A percentile compares a stretch with the other conserved stretches of the same genome.
phyloP scores from a whole-genome alignment of 2,888 invertebrate genomes.

The Pyralis farinalis region DNA sequence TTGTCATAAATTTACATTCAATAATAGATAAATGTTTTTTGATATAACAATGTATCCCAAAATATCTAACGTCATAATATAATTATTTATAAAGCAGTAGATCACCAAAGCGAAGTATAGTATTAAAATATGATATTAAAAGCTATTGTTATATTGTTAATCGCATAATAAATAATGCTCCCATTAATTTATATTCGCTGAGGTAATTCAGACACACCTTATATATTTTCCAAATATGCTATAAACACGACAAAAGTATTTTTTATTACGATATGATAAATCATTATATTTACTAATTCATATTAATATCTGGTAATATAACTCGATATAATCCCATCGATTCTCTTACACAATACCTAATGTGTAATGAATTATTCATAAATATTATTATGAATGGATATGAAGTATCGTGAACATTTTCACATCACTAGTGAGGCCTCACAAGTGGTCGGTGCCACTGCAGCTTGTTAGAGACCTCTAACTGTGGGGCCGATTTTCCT shows the following conservation, averaged over 20 bases:
- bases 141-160: not conserved
- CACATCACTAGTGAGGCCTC: constrained; percentile 44
- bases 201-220: not conserved
- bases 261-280: constrained; percentile 9
- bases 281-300: constrained; percentile 19
- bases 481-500: constrained; percentile 6
- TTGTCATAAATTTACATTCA: too few species aligned
- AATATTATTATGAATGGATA: constrained; percentile 22
- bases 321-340: constrained; percentile 22
- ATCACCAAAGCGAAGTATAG: too few species aligned
- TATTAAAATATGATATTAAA: not conserved
- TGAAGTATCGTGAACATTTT: constrained; percentile 23
- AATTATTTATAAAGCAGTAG: too few species aligned
- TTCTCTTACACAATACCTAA: constrained; percentile 19
- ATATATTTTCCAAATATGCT: too few species aligned
- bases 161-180: not conserved
- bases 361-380: constrained; percentile 28
- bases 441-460: constrained; percentile 43
- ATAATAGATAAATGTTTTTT: too few species aligned
- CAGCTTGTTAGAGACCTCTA: constrained; percentile 3
- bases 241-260: too few species aligned
- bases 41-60: too few species aligned
- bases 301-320: constrained; percentile 19
- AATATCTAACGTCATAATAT: too few species aligned
- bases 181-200: not conserved